phyloP scores from a whole-genome alignment of 1,140 invertebrate species.

The Drosophila grimshawi region DNA sequence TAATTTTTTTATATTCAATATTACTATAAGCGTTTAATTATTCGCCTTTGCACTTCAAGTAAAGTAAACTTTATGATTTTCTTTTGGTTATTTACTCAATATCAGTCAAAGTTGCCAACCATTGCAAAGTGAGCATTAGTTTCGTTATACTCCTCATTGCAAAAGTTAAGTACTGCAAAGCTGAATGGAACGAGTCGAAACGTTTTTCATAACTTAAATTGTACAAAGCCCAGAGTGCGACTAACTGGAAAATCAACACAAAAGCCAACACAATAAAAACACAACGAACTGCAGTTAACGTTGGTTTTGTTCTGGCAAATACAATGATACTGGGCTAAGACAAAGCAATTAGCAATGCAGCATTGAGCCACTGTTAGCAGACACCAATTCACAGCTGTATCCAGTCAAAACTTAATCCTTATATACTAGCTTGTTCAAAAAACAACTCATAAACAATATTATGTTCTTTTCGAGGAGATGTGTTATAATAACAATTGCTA shows the following conservation, averaged over 20 bases:
- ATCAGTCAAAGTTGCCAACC: neutral
- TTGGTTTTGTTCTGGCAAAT: slow-evolving; percentile 20
- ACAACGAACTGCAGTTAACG: slow-evolving; percentile 23
- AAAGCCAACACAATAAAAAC: slow-evolving; percentile 33
- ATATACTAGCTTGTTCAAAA: neutral
- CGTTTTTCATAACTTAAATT: slow-evolving; percentile 79
- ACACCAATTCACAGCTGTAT: too few relatives aligned
- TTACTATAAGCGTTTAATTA: too few relatives aligned
- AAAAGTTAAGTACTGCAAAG: slow-evolving; percentile 19
- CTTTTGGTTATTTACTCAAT: neutral
- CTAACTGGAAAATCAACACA: slow-evolving; percentile 63
- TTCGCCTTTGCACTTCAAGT: too few relatives aligned
- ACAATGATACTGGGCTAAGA: slow-evolving; percentile 32
- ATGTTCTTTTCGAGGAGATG: too few relatives aligned
- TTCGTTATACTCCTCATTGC: neutral
- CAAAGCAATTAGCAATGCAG: slow-evolving; percentile 35
- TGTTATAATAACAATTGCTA: too few relatives aligned
- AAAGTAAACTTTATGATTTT: too few relatives aligned
- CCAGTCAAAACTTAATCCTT: too few relatives aligned
- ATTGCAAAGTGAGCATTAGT: neutral
- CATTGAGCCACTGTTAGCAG: slow-evolving; percentile 1
- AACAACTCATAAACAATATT: too few relatives aligned
- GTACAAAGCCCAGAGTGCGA: slow-evolving; percentile 51
- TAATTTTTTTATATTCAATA: too few relatives aligned
- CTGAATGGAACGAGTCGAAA: slow-evolving; percentile 41